These are phyloP conservation scores for Leptopterna dolabrata DNA, from an alignment of 2,888 invertebrate species.

Conservation along the genomic window DNA sequence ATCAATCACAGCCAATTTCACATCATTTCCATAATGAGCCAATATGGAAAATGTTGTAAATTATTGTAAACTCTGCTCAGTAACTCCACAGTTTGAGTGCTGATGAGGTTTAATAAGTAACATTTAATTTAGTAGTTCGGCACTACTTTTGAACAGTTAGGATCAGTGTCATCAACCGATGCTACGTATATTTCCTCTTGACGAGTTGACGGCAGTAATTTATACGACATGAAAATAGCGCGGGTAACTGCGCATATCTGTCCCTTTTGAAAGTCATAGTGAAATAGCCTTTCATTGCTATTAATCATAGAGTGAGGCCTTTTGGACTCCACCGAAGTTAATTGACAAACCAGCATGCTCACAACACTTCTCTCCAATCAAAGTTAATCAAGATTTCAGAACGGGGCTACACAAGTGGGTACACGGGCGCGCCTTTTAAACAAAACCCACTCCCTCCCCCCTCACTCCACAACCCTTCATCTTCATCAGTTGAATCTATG, in stretches of 20 bases:
- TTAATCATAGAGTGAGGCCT: conserved; percentile 47
- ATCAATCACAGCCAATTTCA: too few relatives aligned
- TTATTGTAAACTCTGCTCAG: too few relatives aligned
- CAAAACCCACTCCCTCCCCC: background rate
- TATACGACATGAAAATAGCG: background rate
- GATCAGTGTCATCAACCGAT: too few relatives aligned
- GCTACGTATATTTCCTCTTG: too few relatives aligned
- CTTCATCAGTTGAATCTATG: background rate
- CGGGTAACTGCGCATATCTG: conserved; percentile 21
- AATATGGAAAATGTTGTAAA: too few relatives aligned
- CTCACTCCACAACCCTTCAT: background rate
- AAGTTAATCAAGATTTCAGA: conserved; percentile 50
- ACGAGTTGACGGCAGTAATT: background rate
- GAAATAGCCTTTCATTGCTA: conserved; percentile 51
- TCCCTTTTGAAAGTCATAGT: background rate
- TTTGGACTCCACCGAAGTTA: conserved; percentile 30
- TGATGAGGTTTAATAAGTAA: too few relatives aligned
- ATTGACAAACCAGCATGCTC: conserved; percentile 53
- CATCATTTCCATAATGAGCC: too few relatives aligned
- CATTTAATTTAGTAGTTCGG: too few relatives aligned
- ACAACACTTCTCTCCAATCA: conserved; percentile 52
- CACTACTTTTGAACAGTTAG: too few relatives aligned
- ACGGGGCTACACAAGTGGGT: conserved; percentile 39
- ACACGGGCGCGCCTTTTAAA: conserved; percentile 49
- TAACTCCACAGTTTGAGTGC: too few relatives aligned